These are phyloP conservation scores for Belgica antarctica DNA, from an alignment of 2,888 invertebrate species.

Conservation along the genomic window DNA sequence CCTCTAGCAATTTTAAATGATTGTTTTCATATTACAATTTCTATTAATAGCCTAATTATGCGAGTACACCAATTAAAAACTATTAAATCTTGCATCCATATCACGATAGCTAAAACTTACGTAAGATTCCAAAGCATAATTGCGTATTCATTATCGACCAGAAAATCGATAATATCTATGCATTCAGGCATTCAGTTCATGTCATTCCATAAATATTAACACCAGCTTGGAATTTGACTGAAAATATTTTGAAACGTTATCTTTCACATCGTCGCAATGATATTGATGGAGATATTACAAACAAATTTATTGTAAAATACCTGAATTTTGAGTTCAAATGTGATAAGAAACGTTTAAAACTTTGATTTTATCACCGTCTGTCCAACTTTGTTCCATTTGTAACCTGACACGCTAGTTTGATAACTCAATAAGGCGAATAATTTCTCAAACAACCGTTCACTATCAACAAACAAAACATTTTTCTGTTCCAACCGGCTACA, in stretches of 20 bases:
- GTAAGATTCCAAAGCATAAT: neutral
- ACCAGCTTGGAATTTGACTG: too few relatives aligned
- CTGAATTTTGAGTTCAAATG: too few relatives aligned
- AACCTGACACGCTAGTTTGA: neutral
- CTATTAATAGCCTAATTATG: neutral
- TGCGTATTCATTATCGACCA: neutral
- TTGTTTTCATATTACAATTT: too few relatives aligned
- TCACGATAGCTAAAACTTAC: neutral
- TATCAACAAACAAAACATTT: constrained; percentile 1
- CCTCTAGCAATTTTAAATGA: too few relatives aligned
- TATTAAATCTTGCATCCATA: constrained; percentile 23
- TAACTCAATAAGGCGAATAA: neutral
- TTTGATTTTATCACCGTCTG: too few relatives aligned
- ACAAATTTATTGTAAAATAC: too few relatives aligned
- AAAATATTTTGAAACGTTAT: too few relatives aligned
- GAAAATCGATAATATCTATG: constrained; percentile 7
- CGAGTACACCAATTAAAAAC: constrained; percentile 21
- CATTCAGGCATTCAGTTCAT: neutral
- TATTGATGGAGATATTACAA: too few relatives aligned
- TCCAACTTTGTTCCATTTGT: too few relatives aligned
- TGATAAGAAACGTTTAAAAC: too few relatives aligned
- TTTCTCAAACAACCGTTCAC: neutral
- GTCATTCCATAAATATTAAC: neutral
- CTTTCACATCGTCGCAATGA: too few relatives aligned
- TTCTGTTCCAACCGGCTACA: constrained; percentile 4